Evolutionary conservation across 2,797 vertebrate genomes (phyloP).

Genomic region (Bradypodion pumilum): DNA sequence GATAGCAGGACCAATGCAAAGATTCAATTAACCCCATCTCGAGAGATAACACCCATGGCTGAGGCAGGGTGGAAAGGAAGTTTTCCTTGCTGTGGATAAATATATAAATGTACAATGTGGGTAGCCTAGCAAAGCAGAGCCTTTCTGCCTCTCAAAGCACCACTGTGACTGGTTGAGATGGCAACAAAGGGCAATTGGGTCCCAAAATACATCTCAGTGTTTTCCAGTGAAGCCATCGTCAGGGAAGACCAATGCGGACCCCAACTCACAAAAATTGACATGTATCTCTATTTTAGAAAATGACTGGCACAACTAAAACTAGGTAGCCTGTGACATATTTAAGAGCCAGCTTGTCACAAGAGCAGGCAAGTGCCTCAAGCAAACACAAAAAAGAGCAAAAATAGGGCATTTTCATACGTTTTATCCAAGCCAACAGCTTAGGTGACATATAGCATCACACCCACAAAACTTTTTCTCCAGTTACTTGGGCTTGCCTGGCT

Average conservation of each 20-base stretch:
- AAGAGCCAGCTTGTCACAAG: background rate
- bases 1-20: rapidly evolving
- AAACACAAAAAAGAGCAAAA: background rate
- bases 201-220: background rate
- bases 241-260: too few relatives aligned
- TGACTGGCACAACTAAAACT: background rate
- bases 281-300: background rate
- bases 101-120: background rate
- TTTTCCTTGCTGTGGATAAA: background rate
- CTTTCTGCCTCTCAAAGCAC: background rate
- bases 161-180: background rate
- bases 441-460: too few relatives aligned
- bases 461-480: background rate
- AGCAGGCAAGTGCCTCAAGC: background rate
- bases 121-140: background rate
- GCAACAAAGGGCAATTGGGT: background rate
- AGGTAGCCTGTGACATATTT: background rate
- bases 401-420: background rate
- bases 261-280: too few relatives aligned
- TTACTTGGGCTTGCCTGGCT: too few relatives aligned
- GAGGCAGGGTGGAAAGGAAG: background rate
- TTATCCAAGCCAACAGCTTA: background rate
- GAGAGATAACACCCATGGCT: background rate
- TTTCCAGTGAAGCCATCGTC: background rate
- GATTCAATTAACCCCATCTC: rapidly evolving